A percentile compares a stretch with the other conserved stretches of the same genome.
phyloP scores from a whole-genome alignment of 2,888 invertebrate species.

The Calliopum simillimum region DNA sequence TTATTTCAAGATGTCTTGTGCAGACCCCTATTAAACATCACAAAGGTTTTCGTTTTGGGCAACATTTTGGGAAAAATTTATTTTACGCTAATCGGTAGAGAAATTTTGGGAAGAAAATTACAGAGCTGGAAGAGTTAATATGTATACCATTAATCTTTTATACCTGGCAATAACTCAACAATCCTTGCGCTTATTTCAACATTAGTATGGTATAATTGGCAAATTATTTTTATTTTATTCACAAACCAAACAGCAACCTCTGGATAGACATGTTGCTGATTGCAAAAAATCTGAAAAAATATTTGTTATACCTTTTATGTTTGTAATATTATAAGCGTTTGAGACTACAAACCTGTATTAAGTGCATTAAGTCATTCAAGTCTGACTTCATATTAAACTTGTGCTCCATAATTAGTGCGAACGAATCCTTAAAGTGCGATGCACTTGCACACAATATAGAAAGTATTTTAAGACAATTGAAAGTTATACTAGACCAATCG shows the following conservation, averaged over 20 bases:
- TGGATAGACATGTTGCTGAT: conserved; percentile 47
- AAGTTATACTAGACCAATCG: conserved; percentile 44
- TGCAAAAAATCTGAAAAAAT: conserved; percentile 55
- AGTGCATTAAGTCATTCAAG: conserved; percentile 47
- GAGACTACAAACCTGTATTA: conserved; percentile 52
- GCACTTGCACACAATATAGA: conserved; percentile 54
- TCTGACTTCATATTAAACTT: conserved; percentile 45
- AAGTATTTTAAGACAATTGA: conserved; percentile 51
- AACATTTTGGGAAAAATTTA: no score
- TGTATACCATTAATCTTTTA: conserved; percentile 14
- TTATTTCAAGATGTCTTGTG: no score
- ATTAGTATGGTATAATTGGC: conserved; percentile 54
- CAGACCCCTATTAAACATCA: no score
- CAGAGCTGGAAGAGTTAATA: background rate
- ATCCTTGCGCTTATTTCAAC: conserved; percentile 53
- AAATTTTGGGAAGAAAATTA: no score
- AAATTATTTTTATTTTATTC: conserved; percentile 54
- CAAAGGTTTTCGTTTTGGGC: no score
- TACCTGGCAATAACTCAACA: conserved; percentile 59
- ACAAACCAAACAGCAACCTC: conserved; percentile 56
- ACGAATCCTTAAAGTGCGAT: conserved; percentile 52
- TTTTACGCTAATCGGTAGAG: no score
- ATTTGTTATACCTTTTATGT: background rate
- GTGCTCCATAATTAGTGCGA: conserved; percentile 46
- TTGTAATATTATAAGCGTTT: background rate